Conservation (phyloP, 2,113 vertebrate species). For the Caranx ignobilis region DNA sequence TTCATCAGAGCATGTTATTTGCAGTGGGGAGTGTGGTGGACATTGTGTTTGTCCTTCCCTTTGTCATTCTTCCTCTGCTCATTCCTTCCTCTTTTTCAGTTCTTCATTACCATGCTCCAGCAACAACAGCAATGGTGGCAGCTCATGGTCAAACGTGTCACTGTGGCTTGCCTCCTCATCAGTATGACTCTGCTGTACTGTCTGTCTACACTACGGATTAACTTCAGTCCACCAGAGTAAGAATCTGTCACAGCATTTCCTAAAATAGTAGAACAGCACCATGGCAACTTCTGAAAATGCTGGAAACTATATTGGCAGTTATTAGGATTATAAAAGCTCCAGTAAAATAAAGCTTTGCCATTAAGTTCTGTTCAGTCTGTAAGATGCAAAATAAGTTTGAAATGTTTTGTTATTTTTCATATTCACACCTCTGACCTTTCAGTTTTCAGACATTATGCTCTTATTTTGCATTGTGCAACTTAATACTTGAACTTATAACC, state of each 20-base stretch:
- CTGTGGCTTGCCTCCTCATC: constrained; percentile 87
- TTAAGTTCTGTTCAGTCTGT: too few species aligned
- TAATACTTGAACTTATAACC: not conserved
- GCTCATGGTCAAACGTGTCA: constrained; percentile 87
- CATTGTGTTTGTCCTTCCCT: not conserved
- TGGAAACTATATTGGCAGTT: not conserved
- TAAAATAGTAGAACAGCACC: not conserved
- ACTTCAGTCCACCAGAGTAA: constrained; percentile 85
- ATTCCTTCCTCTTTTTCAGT: not conserved
- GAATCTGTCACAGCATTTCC: constrained; percentile 53
- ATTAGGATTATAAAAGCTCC: not conserved
- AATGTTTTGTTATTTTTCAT: not conserved
- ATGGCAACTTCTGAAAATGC: too few species aligned
- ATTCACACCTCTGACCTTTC: constrained; percentile 2
- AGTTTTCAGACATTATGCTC: not conserved
- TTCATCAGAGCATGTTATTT: not conserved
- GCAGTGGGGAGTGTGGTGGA: not conserved
- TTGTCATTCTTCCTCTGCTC: constrained; percentile 3
- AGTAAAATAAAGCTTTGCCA: not conserved
- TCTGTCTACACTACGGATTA: constrained; percentile 81
- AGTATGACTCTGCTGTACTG: constrained; percentile 89
- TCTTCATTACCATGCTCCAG: not conserved
- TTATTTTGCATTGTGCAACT: not conserved
- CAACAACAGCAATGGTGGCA: constrained; percentile 78
- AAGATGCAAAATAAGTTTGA: not conserved